Evolutionary conservation across 92 coral and sea anemone species (phyloP).

Genomic region (Palythoa grandis): DNA sequence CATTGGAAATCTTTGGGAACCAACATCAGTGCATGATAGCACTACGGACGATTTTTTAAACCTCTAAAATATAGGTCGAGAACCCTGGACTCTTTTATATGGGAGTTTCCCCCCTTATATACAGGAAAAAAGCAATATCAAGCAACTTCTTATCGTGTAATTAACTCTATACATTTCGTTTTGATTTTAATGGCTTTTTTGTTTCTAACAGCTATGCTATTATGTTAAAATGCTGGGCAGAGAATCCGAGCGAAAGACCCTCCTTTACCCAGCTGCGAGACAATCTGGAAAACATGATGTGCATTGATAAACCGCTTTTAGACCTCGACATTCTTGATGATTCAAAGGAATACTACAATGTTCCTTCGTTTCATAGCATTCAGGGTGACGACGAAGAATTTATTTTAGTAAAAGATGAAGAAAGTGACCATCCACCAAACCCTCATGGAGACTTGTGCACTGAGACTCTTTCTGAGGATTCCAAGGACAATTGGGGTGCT

Average conservation of each 20-base stretch:
- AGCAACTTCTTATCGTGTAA: background rate
- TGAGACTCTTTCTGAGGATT: background rate
- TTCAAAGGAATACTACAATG: slow-evolving; percentile 35
- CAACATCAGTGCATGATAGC: too few relatives aligned
- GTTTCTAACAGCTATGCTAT: slow-evolving; percentile 12
- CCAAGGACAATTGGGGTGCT: background rate
- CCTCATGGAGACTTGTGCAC: background rate
- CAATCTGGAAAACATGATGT: too few relatives aligned
- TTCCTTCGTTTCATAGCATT: slow-evolving; percentile 42
- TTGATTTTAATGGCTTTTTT: background rate
- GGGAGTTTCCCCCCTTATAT: background rate
- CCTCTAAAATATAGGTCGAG: too few relatives aligned
- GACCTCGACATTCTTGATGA: slow-evolving; percentile 35
- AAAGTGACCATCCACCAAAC: background rate
- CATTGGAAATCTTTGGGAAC: too few relatives aligned
- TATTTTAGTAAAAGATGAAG: background rate
- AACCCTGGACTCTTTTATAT: too few relatives aligned
- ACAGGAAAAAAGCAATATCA: too few relatives aligned
- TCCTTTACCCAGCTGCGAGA: too few relatives aligned
- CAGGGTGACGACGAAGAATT: slow-evolving; percentile 18
- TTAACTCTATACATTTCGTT: background rate
- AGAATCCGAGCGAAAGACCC: background rate
- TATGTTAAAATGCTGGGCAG: slow-evolving; percentile 40
- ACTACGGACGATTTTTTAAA: too few relatives aligned
- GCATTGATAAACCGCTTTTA: background rate